Evolutionary conservation across 2,888 invertebrate species (phyloP).

Genomic region (Cephus runcator): DNA sequence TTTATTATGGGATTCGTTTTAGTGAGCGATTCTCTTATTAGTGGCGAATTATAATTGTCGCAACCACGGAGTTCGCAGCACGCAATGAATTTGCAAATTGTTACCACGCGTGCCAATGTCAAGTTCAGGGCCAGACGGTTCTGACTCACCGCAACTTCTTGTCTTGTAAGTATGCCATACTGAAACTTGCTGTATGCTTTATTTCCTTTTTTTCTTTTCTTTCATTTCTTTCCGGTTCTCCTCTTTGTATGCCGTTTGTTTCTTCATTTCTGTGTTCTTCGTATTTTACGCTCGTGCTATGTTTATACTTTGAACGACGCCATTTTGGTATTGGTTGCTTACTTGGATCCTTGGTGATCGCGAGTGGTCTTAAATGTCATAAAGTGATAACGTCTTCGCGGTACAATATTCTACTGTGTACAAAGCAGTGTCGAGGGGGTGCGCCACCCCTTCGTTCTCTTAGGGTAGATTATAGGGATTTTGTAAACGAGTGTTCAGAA

Average conservation of each 20-base stretch:
- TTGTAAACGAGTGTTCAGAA: neutral
- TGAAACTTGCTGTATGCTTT: neutral
- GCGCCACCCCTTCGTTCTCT: neutral
- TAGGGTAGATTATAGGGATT: neutral
- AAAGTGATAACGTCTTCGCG: neutral
- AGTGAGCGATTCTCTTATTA: neutral
- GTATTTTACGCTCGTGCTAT: neutral
- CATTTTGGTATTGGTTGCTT: neutral
- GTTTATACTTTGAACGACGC: neutral
- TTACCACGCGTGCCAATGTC: slow-evolving; percentile 31
- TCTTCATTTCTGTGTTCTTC: neutral
- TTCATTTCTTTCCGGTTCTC: neutral
- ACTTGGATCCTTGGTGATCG: neutral
- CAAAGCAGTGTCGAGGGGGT: neutral
- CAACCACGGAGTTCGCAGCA: slow-evolving; percentile 7
- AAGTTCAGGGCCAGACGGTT: slow-evolving; percentile 37
- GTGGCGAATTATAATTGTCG: neutral
- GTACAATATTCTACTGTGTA: neutral
- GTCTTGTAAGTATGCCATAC: slow-evolving; percentile 3
- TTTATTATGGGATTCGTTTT: neutral
- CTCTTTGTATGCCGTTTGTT: neutral
- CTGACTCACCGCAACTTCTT: slow-evolving; percentile 33
- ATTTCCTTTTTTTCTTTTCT: neutral
- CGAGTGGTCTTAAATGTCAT: neutral
- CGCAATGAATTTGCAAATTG: slow-evolving; percentile 38